Percentiles rank a stretch among this genome's conserved stretches.
Conservation (phyloP, 1,140 invertebrate species). For the Probaryconus sp. region DNA sequence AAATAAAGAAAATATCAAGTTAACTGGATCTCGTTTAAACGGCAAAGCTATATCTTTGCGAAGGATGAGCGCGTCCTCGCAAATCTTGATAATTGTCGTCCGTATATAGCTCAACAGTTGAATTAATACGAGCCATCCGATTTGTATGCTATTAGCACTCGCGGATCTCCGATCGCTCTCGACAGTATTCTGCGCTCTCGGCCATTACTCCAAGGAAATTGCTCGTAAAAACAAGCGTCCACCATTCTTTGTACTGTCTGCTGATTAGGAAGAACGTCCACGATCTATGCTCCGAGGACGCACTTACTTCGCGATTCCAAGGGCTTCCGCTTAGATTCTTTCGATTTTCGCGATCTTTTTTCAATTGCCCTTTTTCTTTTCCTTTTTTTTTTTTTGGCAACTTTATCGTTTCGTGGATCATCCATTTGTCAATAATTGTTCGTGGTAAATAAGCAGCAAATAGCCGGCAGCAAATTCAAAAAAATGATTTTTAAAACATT, state of each 20-base stretch:
- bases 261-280: slow-evolving; percentile 58
- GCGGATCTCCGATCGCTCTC: slow-evolving; percentile 68
- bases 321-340: slow-evolving; percentile 20
- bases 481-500: too few species aligned
- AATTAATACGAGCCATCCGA: slow-evolving; percentile 68
- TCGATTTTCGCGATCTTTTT: too few species aligned
- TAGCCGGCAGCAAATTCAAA: too few species aligned
- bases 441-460: too few species aligned
- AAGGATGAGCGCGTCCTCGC: slow-evolving; percentile 44
- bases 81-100: slow-evolving; percentile 62
- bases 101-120: slow-evolving; percentile 62
- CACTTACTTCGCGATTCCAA: slow-evolving; percentile 11
- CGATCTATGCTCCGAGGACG: slow-evolving; percentile 21
- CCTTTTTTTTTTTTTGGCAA: too few species aligned
- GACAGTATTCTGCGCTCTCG: slow-evolving; percentile 69
- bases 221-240: slow-evolving; percentile 68
- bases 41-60: slow-evolving; percentile 18
- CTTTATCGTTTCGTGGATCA: too few species aligned
- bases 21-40: slow-evolving; percentile 56
- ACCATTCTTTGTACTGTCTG: slow-evolving; percentile 66
- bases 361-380: too few species aligned
- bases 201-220: slow-evolving; percentile 71
- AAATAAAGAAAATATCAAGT: slow-evolving; percentile 53
- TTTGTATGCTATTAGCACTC: slow-evolving; percentile 73
- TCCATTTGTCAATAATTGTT: too few species aligned